Evolutionary conservation across 2,888 invertebrate species (phyloP).

Genomic region (Bhutanitis thaidina): DNA sequence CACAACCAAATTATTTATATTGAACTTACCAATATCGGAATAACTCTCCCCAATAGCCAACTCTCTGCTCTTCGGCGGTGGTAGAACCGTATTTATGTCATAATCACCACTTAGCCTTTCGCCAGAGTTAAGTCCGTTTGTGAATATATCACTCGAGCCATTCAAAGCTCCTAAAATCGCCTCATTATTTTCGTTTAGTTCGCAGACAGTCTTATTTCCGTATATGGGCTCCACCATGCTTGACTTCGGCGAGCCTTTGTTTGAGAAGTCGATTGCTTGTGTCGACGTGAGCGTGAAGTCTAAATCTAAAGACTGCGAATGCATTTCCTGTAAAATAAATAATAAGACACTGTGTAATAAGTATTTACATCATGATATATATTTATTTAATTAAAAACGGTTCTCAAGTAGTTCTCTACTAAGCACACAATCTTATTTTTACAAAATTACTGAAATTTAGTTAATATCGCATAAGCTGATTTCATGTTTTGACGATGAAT

Average conservation of each 20-base stretch:
- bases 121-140: slow-evolving; percentile 56
- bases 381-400: too few species aligned
- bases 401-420: too few species aligned
- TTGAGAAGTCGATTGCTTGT: slow-evolving; percentile 66
- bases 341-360: too few species aligned
- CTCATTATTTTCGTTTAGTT: slow-evolving; percentile 65
- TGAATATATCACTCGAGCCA: slow-evolving; percentile 65
- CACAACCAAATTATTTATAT: background rate
- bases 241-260: slow-evolving; percentile 69
- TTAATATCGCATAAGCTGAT: too few species aligned
- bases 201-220: slow-evolving; percentile 70
- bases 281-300: slow-evolving; percentile 69
- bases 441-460: too few species aligned
- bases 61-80: slow-evolving; percentile 72
- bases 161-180: slow-evolving; percentile 60
- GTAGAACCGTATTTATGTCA: slow-evolving; percentile 70
- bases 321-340: slow-evolving; percentile 59
- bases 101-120: slow-evolving; percentile 73
- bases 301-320: slow-evolving; percentile 68
- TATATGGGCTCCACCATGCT: slow-evolving; percentile 67
- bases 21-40: slow-evolving; percentile 70
- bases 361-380: too few species aligned
- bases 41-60: slow-evolving; percentile 77
- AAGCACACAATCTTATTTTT: too few species aligned
- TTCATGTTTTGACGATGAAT: too few species aligned